phyloP scores from a whole-genome alignment of 2,888 invertebrate species.

The Luffia ferchaultella region DNA sequence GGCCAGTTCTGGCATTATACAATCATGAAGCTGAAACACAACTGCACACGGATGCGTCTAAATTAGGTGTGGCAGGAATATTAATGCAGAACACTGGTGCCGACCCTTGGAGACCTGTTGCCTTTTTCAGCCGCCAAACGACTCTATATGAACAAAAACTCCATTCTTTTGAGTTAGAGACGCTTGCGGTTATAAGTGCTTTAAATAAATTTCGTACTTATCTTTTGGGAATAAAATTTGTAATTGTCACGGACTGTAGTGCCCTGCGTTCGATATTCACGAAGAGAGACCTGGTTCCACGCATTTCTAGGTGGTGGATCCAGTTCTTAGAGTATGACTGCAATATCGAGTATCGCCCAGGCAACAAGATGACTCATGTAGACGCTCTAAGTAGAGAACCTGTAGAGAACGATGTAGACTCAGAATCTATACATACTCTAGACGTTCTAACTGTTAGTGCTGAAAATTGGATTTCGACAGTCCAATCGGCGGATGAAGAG shows the following conservation, averaged over 20 bases:
- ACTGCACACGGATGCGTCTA: slow-evolving; percentile 22
- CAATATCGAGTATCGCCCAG: slow-evolving; percentile 15
- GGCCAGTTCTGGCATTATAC: slow-evolving; percentile 8
- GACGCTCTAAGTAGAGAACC: slow-evolving; percentile 20
- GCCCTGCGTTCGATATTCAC: slow-evolving; percentile 13
- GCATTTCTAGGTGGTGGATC: slow-evolving; percentile 15
- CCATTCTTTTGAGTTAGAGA: slow-evolving; percentile 18
- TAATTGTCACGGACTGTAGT: slow-evolving; percentile 18
- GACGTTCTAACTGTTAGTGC: background rate
- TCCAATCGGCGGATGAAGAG: slow-evolving; percentile 5
- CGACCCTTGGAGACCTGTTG: slow-evolving; percentile 9
- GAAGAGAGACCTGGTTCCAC: slow-evolving; percentile 16
- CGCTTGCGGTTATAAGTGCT: slow-evolving; percentile 16
- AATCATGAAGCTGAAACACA: slow-evolving; percentile 16
- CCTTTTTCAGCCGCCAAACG: slow-evolving; percentile 19
- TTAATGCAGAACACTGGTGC: slow-evolving; percentile 6
- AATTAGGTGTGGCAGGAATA: slow-evolving; percentile 20
- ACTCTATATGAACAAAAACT: slow-evolving; percentile 15
- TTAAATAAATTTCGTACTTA: slow-evolving; percentile 16
- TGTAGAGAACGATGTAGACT: background rate
- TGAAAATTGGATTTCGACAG: slow-evolving; percentile 4
- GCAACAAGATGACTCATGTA: slow-evolving; percentile 21
- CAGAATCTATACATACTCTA: background rate
- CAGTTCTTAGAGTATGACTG: slow-evolving; percentile 10
- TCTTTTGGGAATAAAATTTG: slow-evolving; percentile 17